A percentile compares a stretch with the other conserved stretches of the same genome.
Conservation (phyloP, 2,888 invertebrate species). For the Galerucella pusilla region DNA sequence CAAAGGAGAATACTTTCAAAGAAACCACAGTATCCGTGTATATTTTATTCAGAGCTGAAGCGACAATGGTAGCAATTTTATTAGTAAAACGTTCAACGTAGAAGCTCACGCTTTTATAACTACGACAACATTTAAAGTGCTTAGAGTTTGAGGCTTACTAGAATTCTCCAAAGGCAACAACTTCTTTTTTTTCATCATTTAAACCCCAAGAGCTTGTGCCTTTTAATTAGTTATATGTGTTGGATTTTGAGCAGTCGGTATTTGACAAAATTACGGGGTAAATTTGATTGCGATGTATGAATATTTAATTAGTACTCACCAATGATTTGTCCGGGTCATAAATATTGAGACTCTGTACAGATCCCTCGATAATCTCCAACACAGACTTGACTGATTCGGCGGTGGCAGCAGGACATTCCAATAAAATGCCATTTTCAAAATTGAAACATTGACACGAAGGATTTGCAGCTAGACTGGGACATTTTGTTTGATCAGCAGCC, state of each 20-base stretch:
- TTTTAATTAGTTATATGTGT: too few relatives aligned
- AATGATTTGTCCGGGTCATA: conserved; percentile 89
- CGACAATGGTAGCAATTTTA: not conserved
- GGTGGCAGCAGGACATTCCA: conserved; percentile 89
- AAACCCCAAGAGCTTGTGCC: too few relatives aligned
- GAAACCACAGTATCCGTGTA: not conserved
- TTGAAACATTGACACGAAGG: conserved; percentile 92
- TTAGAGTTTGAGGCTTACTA: not conserved
- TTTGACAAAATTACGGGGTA: too few relatives aligned
- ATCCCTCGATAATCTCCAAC: conserved; percentile 74
- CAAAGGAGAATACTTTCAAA: not conserved
- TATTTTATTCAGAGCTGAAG: not conserved
- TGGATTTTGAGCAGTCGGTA: too few relatives aligned
- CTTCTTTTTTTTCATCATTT: too few relatives aligned
- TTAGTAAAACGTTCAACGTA: not conserved
- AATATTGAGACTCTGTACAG: conserved; percentile 86
- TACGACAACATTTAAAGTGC: not conserved
- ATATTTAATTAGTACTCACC: conserved; percentile 59
- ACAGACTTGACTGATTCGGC: conserved; percentile 79
- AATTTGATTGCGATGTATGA: too few relatives aligned
- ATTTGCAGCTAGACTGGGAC: conserved; percentile 80
- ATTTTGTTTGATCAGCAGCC: conserved; percentile 63
- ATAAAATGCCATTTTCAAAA: conserved; percentile 89
- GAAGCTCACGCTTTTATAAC: not conserved
- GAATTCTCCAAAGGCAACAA: too few relatives aligned